phyloP scores from a whole-genome alignment of 2,113 vertebrate genomes.

The Gobio gobio region DNA sequence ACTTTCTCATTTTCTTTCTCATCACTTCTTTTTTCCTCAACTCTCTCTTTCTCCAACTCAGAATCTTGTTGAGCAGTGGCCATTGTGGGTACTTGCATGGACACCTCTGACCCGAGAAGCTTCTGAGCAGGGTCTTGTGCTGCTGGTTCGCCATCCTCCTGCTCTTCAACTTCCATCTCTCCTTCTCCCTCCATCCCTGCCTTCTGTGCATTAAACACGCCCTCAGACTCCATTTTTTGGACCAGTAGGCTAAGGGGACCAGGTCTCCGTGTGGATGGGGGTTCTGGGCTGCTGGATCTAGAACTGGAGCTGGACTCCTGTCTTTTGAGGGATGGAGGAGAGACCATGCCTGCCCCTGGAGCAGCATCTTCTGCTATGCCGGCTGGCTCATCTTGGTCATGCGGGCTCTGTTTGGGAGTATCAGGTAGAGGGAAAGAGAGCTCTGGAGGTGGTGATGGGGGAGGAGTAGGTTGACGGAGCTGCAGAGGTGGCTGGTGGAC shows the following conservation, averaged over 20 bases:
- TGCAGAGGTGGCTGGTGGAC: constrained; percentile 74
- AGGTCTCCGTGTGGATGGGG: constrained; percentile 59
- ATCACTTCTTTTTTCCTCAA: constrained; percentile 42
- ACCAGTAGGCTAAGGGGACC: constrained; percentile 77
- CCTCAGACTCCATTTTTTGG: constrained; percentile 79
- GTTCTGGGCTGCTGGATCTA: constrained; percentile 79
- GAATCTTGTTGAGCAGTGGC: constrained; percentile 14
- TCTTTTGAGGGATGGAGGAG: constrained; percentile 61
- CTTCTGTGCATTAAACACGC: constrained; percentile 56
- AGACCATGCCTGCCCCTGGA: constrained; percentile 44
- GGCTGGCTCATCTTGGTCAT: constrained; percentile 69
- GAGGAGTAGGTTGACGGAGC: constrained; percentile 78
- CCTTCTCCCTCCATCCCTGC: constrained; percentile 45
- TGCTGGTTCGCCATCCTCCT: not conserved
- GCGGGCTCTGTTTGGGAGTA: constrained; percentile 82
- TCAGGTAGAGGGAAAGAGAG: constrained; percentile 77
- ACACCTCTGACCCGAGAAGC: not conserved
- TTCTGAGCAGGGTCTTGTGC: constrained; percentile 4
- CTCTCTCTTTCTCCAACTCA: constrained; percentile 49
- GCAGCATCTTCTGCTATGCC: constrained; percentile 49
- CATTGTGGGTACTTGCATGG: constrained; percentile 38
- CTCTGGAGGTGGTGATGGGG: constrained; percentile 77
- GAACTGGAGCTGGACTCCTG: constrained; percentile 77
- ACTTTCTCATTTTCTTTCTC: constrained; percentile 44
- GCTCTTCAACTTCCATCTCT: constrained; percentile 31